These are phyloP conservation scores for Bicyclus anynana DNA, from an alignment of 1,140 invertebrate species.

Conservation along the genomic window DNA sequence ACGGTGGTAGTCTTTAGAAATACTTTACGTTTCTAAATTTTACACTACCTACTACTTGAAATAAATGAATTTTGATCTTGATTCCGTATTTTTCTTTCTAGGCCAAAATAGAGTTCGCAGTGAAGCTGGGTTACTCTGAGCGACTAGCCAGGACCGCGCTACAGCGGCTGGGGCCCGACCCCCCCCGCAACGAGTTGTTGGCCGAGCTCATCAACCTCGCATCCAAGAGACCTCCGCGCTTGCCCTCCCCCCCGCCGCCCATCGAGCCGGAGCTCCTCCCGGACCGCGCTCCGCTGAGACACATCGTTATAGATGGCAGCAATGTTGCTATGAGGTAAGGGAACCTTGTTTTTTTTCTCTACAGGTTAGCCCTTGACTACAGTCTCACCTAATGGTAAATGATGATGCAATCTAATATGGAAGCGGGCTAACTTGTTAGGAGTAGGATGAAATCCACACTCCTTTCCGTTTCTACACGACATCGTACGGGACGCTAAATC, in stretches of 20 bases:
- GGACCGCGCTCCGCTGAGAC: conserved; percentile 80
- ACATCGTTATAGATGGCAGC: conserved; percentile 97
- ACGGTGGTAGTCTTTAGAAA: too few species aligned
- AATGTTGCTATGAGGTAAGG: conserved; percentile 98
- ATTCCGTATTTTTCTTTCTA: conserved; percentile 21
- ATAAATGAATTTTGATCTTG: too few species aligned
- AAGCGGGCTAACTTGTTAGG: too few species aligned
- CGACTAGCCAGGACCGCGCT: conserved; percentile 89
- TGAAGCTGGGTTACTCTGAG: conserved; percentile 94
- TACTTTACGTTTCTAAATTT: too few species aligned
- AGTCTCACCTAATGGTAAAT: too few species aligned
- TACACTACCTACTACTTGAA: too few species aligned
- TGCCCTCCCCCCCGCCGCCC: conserved; percentile 44
- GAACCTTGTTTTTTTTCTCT: too few species aligned
- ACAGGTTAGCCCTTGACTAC: too few species aligned
- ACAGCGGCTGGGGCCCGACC: conserved; percentile 88
- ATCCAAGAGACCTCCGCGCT: conserved; percentile 72
- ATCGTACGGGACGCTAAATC: too few species aligned
- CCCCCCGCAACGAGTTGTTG: conserved; percentile 91
- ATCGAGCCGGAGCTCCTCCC: conserved; percentile 47
- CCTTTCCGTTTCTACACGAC: too few species aligned
- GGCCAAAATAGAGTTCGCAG: conserved; percentile 66
- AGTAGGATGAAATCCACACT: too few species aligned
- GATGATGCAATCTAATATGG: too few species aligned
- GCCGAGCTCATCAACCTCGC: conserved; percentile 88